A percentile compares a stretch with the other conserved stretches of the same genome.
phyloP scores from a whole-genome alignment of 2,797 vertebrate genomes.

The Diplodus puntazzo region DNA sequence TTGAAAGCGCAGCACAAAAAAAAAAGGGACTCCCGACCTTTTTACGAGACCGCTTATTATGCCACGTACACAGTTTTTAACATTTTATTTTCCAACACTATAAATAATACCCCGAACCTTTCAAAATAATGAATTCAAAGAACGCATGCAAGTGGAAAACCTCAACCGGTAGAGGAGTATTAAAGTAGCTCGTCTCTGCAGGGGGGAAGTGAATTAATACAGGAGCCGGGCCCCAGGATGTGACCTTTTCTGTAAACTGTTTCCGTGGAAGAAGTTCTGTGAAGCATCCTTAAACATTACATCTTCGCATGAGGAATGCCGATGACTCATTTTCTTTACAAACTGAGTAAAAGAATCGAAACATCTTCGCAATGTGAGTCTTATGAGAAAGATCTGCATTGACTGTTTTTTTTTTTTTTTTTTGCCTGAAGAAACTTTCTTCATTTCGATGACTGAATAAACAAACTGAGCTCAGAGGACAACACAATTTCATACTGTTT shows the following conservation, averaged over 20 bases:
- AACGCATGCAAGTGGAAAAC: conserved; percentile 57
- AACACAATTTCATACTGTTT: too few relatives aligned
- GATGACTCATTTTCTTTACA: not conserved
- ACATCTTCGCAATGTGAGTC: too few relatives aligned
- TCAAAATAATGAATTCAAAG: conserved; percentile 68
- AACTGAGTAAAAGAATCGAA: not conserved
- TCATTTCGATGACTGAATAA: too few relatives aligned
- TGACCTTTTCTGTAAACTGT: conserved; percentile 59
- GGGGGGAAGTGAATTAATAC: conserved; percentile 42
- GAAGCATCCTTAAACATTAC: conserved; percentile 34
- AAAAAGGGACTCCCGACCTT: conserved; percentile 19
- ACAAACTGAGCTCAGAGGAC: too few relatives aligned
- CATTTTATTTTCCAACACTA: conserved; percentile 53
- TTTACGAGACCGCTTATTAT: conserved; percentile 37
- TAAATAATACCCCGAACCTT: conserved; percentile 68
- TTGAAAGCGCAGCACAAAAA: conserved; percentile 9
- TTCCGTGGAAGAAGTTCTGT: conserved; percentile 19
- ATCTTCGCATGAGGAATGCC: not conserved
- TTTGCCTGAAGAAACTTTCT: too few relatives aligned
- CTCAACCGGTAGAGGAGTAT: conserved; percentile 19
- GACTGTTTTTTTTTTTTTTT: too few relatives aligned
- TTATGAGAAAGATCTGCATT: too few relatives aligned
- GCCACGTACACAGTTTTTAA: conserved; percentile 46
- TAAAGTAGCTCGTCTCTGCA: conserved; percentile 46
- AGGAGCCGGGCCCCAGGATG: conserved; percentile 10